Evolutionary conservation across 2,888 invertebrate species (phyloP).

Genomic region (Cephus runcator): DNA sequence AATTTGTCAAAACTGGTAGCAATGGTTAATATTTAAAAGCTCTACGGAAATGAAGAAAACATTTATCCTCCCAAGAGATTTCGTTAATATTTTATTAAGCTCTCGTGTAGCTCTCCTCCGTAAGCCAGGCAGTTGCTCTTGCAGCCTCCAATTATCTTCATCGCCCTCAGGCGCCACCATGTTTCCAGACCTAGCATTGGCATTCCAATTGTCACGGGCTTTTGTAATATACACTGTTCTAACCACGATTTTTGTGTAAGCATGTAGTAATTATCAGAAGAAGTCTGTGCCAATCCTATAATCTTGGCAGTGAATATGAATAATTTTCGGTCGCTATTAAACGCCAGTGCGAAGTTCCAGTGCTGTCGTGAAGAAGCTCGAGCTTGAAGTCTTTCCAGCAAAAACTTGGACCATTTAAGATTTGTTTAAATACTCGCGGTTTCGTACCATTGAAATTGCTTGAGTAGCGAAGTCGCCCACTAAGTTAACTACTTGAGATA

Average conservation of each 20-base stretch:
- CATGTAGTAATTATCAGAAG: not conserved
- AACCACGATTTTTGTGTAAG: not conserved
- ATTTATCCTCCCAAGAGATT: not conserved
- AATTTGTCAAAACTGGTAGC: not conserved
- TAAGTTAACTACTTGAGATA: not conserved
- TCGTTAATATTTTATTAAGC: not conserved
- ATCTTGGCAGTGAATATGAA: not conserved
- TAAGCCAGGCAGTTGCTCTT: constrained; percentile 11
- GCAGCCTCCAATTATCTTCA: constrained; percentile 27
- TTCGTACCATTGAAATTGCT: not conserved
- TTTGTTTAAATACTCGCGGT: not conserved
- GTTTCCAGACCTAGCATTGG: not conserved
- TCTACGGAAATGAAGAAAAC: not conserved
- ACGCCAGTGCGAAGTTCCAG: not conserved
- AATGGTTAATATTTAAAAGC: not conserved
- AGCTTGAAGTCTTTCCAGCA: not conserved
- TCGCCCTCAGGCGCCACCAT: constrained; percentile 22
- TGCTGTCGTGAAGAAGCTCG: not conserved
- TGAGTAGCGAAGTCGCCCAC: not conserved
- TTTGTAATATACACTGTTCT: not conserved
- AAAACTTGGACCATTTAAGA: not conserved
- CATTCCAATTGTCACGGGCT: constrained; percentile 23
- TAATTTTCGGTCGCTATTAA: not conserved
- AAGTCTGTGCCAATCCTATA: not conserved
- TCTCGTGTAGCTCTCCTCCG: not conserved